phyloP scores from a whole-genome alignment of 2,113 vertebrate species.

The Pomatostomus ruficeps region DNA sequence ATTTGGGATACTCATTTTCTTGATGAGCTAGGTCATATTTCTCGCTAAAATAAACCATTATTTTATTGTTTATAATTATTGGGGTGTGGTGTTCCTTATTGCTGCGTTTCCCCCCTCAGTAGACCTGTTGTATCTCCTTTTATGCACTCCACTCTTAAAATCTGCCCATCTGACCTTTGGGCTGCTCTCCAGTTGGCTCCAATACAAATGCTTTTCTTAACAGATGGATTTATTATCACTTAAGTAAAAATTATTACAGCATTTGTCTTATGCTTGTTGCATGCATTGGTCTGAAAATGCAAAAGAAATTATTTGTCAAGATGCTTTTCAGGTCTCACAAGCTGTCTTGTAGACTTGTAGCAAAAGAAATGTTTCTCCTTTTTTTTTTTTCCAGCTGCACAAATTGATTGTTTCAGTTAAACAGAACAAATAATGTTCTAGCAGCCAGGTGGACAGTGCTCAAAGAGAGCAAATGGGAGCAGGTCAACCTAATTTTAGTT shows the following conservation, averaged over 20 bases:
- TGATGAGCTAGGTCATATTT: not conserved
- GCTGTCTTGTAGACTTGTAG: not conserved
- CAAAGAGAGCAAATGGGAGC: not conserved
- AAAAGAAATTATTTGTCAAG: constrained; percentile 2
- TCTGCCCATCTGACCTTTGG: not conserved
- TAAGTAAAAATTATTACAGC: not conserved
- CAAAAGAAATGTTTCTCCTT: not conserved
- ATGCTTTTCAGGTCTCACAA: not conserved
- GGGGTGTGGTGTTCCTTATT: not conserved
- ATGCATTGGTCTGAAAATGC: not conserved
- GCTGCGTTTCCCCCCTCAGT: not conserved
- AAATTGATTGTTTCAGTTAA: not conserved
- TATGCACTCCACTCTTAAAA: not conserved
- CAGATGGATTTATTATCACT: constrained; percentile 39
- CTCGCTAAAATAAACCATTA: not conserved
- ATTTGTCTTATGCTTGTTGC: not conserved
- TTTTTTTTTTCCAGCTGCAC: not conserved
- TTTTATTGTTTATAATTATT: not conserved
- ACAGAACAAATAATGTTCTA: not conserved
- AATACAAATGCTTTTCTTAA: not conserved
- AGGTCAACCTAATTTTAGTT: not conserved
- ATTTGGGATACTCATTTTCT: not conserved
- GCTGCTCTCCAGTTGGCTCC: constrained; percentile 3
- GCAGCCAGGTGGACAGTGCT: not conserved
- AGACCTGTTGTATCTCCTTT: not conserved